A percentile compares a stretch with the other conserved stretches of the same genome.
Evolutionary conservation across 2,888 invertebrate genomes (phyloP).

Genomic region (Nezara viridula): DNA sequence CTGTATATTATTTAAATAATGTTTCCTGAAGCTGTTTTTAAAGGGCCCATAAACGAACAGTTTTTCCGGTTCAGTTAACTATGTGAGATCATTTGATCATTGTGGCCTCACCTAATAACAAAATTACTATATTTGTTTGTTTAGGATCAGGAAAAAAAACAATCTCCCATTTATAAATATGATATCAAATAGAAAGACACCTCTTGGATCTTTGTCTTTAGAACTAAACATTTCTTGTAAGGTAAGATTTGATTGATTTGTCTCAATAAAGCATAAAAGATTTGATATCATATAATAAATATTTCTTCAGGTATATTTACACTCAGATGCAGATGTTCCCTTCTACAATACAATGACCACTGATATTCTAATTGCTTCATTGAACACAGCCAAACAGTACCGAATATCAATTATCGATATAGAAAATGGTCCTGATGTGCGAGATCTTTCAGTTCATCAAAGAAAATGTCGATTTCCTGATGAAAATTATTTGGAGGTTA

Average conservation of each 20-base stretch:
- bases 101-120: too few species aligned
- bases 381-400: constrained; percentile 72
- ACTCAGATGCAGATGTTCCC: constrained; percentile 78
- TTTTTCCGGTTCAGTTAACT: too few species aligned
- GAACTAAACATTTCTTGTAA: constrained; percentile 52
- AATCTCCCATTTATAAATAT: constrained; percentile 43
- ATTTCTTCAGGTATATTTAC: constrained; percentile 72
- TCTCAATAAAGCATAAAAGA: not conserved
- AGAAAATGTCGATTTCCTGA: constrained; percentile 78
- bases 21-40: too few species aligned
- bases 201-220: constrained; percentile 40
- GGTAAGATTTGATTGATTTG: constrained; percentile 7
- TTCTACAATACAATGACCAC: constrained; percentile 77
- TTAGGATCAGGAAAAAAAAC: constrained; percentile 13
- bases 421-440: constrained; percentile 77
- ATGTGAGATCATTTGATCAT: too few species aligned
- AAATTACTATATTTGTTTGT: too few species aligned
- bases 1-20: too few species aligned
- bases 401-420: constrained; percentile 72
- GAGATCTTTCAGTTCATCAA: constrained; percentile 75
- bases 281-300: not conserved
- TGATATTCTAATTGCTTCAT: constrained; percentile 74
- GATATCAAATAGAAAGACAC: constrained; percentile 53
- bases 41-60: too few species aligned
- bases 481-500: constrained; percentile 72